These are phyloP conservation scores for Andrena bicolor DNA, from an alignment of 2,888 invertebrate genomes.

Conservation along the genomic window DNA sequence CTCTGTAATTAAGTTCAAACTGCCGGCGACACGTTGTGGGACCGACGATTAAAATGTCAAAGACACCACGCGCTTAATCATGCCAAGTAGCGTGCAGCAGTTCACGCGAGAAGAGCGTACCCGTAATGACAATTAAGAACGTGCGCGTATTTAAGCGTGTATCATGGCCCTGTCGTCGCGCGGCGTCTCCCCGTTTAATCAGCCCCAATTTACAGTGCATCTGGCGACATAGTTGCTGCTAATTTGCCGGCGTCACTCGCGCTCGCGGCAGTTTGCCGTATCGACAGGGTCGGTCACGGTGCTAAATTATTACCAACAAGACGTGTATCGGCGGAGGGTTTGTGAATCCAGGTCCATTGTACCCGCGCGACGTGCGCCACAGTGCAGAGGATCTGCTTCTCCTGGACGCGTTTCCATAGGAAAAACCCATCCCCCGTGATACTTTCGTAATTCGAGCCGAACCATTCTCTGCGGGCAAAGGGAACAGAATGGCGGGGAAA, in stretches of 20 bases:
- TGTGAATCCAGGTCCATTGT: slow-evolving; percentile 43
- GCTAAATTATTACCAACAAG: slow-evolving; percentile 53
- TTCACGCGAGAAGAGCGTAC: not conserved
- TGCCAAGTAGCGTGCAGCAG: not conserved
- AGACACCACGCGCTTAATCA: not conserved
- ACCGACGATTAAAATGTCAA: too few species aligned
- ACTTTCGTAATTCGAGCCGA: slow-evolving; percentile 29
- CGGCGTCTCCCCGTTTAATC: slow-evolving; percentile 58
- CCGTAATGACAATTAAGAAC: slow-evolving; percentile 35
- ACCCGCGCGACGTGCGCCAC: not conserved
- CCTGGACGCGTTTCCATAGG: slow-evolving; percentile 19
- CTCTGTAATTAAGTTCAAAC: too few species aligned
- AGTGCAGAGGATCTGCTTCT: not conserved
- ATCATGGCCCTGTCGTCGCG: slow-evolving; percentile 37
- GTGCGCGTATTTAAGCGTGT: slow-evolving; percentile 31
- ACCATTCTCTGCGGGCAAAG: not conserved
- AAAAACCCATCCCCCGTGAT: slow-evolving; percentile 20
- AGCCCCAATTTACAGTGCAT: slow-evolving; percentile 55
- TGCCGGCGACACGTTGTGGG: too few species aligned
- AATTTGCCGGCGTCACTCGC: slow-evolving; percentile 55
- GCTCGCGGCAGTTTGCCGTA: slow-evolving; percentile 51
- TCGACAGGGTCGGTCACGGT: slow-evolving; percentile 39
- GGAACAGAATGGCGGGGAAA: slow-evolving; percentile 12
- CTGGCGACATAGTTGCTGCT: slow-evolving; percentile 58
- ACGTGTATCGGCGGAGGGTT: slow-evolving; percentile 35